Percentiles rank a stretch among this genome's conserved stretches.
Evolutionary conservation across 2,888 invertebrate species (phyloP).

Genomic region (Rotaria socialis): DNA sequence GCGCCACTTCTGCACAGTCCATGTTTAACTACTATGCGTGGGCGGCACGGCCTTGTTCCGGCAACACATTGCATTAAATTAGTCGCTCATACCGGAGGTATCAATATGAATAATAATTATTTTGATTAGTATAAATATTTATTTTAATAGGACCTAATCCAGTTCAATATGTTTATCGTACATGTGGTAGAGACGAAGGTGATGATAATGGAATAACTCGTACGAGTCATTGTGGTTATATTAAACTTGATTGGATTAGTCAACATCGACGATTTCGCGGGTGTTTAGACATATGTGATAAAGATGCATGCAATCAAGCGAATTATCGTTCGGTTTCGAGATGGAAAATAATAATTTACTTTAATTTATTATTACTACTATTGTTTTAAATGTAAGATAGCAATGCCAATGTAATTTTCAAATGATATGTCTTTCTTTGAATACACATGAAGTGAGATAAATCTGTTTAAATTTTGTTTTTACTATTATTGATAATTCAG

Average conservation of each 20-base stretch:
- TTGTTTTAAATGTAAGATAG: too few species aligned
- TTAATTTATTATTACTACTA: too few species aligned
- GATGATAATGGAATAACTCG: not conserved
- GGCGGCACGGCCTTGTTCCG: not conserved
- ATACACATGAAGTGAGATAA: too few species aligned
- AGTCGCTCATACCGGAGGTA: not conserved
- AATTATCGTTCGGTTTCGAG: not conserved
- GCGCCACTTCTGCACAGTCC: not conserved
- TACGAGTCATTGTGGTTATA: not conserved
- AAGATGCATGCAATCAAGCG: conserved; percentile 20
- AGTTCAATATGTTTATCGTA: not conserved
- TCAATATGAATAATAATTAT: not conserved
- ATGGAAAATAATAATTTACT: not conserved
- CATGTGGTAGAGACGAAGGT: conserved; percentile 16
- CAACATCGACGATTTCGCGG: not conserved
- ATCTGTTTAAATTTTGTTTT: too few species aligned
- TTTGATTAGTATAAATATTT: not conserved
- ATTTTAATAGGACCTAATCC: not conserved
- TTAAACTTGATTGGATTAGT: conserved; percentile 19
- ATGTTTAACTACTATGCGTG: not conserved
- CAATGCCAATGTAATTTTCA: too few species aligned
- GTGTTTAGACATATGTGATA: conserved; percentile 9
- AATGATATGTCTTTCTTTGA: too few species aligned
- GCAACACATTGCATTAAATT: conserved; percentile 28
- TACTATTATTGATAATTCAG: too few species aligned